phyloP scores from a whole-genome alignment of 1,140 invertebrate genomes.

The Lamellibrachia luymesi region DNA sequence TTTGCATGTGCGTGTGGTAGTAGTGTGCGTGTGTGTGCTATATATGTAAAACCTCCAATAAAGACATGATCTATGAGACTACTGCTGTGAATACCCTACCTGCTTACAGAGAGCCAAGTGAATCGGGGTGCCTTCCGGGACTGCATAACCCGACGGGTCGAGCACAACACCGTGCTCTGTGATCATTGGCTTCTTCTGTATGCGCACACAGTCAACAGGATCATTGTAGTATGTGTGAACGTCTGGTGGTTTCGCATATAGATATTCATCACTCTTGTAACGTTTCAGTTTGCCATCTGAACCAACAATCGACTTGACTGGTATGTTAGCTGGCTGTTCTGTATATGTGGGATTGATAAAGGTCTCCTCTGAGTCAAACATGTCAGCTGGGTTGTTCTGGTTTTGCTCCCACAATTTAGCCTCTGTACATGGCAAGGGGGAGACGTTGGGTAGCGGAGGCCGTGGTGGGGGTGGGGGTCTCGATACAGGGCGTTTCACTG shows the following conservation, averaged over 20 bases:
- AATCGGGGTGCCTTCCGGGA: constrained; percentile 9
- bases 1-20: no score
- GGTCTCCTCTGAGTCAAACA: neutral
- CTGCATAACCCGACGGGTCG: constrained; percentile 39
- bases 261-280: constrained; percentile 22
- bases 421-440: neutral
- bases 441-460: neutral
- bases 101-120: neutral
- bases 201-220: constrained; percentile 15
- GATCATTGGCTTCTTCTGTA: constrained; percentile 1
- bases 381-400: neutral
- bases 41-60: neutral
- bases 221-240: constrained; percentile 7
- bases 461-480: constrained; percentile 29
- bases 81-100: neutral
- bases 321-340: neutral
- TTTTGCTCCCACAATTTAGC: neutral
- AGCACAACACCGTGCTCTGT: constrained; percentile 17
- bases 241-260: constrained; percentile 13
- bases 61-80: no score
- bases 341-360: constrained; percentile 10
- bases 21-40: no score
- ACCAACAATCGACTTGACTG: neutral
- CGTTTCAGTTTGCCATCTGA: neutral
- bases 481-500: neutral